These are phyloP conservation scores for Meda fulgida DNA, from an alignment of 2,797 vertebrate species.

Conservation along the genomic window DNA sequence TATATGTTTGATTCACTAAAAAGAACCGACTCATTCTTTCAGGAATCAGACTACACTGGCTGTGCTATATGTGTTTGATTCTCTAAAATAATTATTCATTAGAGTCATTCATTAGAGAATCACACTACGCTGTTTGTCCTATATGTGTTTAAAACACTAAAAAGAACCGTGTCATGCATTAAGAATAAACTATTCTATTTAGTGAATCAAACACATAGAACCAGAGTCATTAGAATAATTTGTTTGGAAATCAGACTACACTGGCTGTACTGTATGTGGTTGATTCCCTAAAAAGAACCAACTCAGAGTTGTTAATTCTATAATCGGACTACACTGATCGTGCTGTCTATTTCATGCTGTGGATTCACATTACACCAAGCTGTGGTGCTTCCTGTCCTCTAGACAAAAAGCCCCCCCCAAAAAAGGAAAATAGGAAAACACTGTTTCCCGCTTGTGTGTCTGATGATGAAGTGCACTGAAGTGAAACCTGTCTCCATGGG, in stretches of 20 bases:
- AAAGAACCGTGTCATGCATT: not conserved
- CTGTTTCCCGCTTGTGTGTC: not conserved
- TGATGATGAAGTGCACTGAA: constrained; percentile 33
- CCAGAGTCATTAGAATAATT: not conserved
- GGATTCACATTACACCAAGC: not conserved
- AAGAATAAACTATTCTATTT: too few relatives aligned
- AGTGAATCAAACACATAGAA: too few relatives aligned
- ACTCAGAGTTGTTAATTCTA: not conserved
- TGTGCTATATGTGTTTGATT: not conserved
- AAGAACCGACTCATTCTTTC: too few relatives aligned
- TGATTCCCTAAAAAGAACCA: not conserved
- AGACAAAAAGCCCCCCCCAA: not conserved
- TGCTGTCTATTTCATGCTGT: not conserved
- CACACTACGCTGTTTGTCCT: not conserved
- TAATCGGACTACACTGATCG: not conserved
- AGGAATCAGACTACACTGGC: too few relatives aligned
- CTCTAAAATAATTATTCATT: not conserved
- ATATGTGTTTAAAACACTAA: not conserved
- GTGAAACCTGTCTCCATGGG: not conserved
- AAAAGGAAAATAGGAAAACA: not conserved
- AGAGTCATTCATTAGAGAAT: not conserved
- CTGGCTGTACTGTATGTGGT: not conserved
- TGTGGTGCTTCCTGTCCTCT: not conserved
- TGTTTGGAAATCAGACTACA: not conserved
- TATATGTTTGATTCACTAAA: not conserved